phyloP scores from a whole-genome alignment of 23 tunicate species.

The Trididemnum nubilum region DNA sequence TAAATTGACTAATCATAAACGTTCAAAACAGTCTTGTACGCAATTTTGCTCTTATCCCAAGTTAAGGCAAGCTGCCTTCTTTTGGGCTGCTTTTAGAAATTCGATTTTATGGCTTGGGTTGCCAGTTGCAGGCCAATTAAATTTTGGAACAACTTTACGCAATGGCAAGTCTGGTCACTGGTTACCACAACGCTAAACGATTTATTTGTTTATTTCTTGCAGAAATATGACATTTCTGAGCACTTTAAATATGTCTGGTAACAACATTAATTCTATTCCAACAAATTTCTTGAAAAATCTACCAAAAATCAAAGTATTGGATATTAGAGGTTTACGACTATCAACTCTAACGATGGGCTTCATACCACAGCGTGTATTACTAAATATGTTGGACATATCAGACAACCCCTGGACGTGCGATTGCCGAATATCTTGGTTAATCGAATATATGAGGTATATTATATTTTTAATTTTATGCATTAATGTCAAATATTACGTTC shows the following conservation, averaged over 20 bases:
- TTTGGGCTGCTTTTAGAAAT: too few species aligned
- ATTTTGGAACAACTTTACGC: too few species aligned
- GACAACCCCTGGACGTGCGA: conserved; percentile 74
- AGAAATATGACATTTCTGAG: conserved; percentile 63
- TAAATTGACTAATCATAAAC: too few species aligned
- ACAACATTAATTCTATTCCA: conserved; percentile 51
- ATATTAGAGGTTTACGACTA: conserved; percentile 44
- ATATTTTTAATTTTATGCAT: not conserved
- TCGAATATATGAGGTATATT: conserved; percentile 55
- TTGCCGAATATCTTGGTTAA: conserved; percentile 67
- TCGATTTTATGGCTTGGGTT: too few species aligned
- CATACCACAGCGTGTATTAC: conserved; percentile 51
- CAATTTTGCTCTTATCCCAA: too few species aligned
- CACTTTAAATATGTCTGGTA: conserved; percentile 67
- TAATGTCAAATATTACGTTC: too few species aligned
- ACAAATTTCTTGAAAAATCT: conserved; percentile 33
- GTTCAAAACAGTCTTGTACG: too few species aligned
- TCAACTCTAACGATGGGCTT: conserved; percentile 48
- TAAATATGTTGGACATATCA: conserved; percentile 57
- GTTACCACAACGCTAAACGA: too few species aligned
- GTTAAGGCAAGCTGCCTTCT: too few species aligned
- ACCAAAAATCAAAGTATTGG: conserved; percentile 40
- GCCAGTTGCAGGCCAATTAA: too few species aligned
- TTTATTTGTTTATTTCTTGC: conserved; percentile 1
- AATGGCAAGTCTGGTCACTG: too few species aligned